These are phyloP conservation scores for Anagyrus pseudococci DNA, from an alignment of 2,888 invertebrate genomes.

Conservation along the genomic window DNA sequence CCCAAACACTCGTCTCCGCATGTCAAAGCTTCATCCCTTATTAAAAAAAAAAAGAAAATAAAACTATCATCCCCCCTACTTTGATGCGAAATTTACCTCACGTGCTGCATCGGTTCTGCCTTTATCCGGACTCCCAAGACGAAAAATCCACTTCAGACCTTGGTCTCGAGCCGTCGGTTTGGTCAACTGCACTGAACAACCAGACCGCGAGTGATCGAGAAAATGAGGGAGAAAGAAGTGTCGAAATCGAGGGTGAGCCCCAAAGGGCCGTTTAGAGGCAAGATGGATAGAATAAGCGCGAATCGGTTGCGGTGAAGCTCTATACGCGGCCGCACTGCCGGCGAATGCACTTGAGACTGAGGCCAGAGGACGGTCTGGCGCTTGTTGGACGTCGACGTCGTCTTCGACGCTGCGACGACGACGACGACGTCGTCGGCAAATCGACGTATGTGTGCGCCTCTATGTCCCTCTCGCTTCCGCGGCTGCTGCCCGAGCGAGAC, in stretches of 20 bases:
- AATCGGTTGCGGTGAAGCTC: not conserved
- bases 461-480: slow-evolving; percentile 13
- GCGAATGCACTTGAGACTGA: slow-evolving; percentile 61
- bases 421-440: too few species aligned
- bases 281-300: too few species aligned
- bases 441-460: not conserved
- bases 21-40: not conserved
- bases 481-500: too few species aligned
- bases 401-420: too few species aligned
- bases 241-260: too few species aligned
- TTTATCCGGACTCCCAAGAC: slow-evolving; percentile 6
- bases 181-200: not conserved
- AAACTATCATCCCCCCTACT: too few species aligned
- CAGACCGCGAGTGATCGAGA: not conserved
- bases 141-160: slow-evolving; percentile 15
- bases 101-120: slow-evolving; percentile 30
- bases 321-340: slow-evolving; percentile 50
- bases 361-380: slow-evolving; percentile 60
- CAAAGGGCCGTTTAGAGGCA: too few species aligned
- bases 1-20: not conserved
- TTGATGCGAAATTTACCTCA: slow-evolving; percentile 25
- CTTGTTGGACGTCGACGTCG: too few species aligned
- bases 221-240: too few species aligned
- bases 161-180: too few species aligned
- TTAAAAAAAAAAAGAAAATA: not conserved